Percentiles rank a stretch among this genome's conserved stretches.
phyloP scores from a whole-genome alignment of 2,888 invertebrate genomes.

The Cataglyphis cursor region DNA sequence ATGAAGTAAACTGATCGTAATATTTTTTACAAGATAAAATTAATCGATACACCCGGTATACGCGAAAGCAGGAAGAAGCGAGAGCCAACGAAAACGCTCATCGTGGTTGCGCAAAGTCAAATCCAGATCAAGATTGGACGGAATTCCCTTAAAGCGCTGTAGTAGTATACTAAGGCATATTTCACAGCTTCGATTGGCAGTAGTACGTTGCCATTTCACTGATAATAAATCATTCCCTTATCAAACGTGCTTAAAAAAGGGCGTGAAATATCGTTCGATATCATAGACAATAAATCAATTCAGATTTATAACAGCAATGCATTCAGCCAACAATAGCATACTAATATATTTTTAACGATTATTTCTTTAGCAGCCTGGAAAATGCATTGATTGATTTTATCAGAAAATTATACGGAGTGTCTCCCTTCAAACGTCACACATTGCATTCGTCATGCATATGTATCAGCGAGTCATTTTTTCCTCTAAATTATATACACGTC shows the following conservation, averaged over 20 bases:
- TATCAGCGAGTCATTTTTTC: background rate
- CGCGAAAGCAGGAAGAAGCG: constrained; percentile 4
- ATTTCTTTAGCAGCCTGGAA: constrained; percentile 3
- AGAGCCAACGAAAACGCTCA: constrained; percentile 22
- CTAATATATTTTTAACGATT: background rate
- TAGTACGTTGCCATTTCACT: constrained; percentile 1
- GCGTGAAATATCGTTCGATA: constrained; percentile 8
- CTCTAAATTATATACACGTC: background rate
- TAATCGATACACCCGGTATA: constrained; percentile 1
- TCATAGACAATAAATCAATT: constrained; percentile 6
- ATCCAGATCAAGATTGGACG: constrained; percentile 40
- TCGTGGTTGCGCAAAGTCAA: constrained; percentile 28
- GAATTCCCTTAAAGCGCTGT: constrained; percentile 32
- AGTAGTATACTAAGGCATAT: constrained; percentile 10
- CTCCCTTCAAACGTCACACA: too few relatives aligned
- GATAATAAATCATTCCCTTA: constrained; percentile 33
- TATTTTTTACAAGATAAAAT: background rate
- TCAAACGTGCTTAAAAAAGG: constrained; percentile 13
- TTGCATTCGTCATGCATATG: background rate
- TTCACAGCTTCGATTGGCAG: background rate
- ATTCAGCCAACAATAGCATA: background rate
- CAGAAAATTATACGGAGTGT: background rate
- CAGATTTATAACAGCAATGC: constrained; percentile 1
- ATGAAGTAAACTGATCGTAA: background rate
- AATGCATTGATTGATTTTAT: background rate